Percentiles rank a stretch among this genome's conserved stretches.
These are phyloP conservation scores for Andricus quercusramuli DNA, from an alignment of 2,888 invertebrate genomes.

Conservation along the genomic window DNA sequence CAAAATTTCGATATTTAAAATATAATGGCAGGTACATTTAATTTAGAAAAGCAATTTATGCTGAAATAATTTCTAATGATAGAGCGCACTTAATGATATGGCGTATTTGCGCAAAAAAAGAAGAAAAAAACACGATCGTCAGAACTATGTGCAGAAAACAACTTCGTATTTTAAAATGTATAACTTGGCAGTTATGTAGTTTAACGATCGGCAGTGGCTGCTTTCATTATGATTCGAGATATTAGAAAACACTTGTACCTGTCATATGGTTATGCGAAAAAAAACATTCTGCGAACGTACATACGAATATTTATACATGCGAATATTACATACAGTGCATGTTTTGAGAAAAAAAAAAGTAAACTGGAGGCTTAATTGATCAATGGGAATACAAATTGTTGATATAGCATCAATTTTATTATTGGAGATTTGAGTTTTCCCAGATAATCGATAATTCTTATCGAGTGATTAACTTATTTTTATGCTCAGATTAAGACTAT, in stretches of 20 bases:
- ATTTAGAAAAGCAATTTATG: background rate
- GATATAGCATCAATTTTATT: background rate
- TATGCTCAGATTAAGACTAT: conserved; percentile 58
- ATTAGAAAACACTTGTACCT: conserved; percentile 23
- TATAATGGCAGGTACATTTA: background rate
- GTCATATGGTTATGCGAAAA: background rate
- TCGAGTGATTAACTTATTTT: conserved; percentile 56
- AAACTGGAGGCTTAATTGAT: background rate
- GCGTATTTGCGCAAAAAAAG: too few relatives aligned
- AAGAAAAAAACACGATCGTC: too few relatives aligned
- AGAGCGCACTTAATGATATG: background rate
- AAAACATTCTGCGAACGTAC: background rate
- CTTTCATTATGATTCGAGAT: conserved; percentile 10
- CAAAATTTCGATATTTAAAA: background rate
- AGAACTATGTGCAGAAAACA: too few relatives aligned
- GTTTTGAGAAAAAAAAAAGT: background rate
- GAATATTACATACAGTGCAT: background rate
- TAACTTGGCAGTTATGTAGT: background rate
- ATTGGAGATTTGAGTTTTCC: background rate
- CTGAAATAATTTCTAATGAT: background rate
- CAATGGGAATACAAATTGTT: background rate
- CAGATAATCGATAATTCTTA: conserved; percentile 26
- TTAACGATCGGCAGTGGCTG: background rate
- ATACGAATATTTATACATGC: background rate
- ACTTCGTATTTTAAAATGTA: too few relatives aligned